Evolutionary conservation across 2,888 invertebrate genomes (phyloP), one percentile per base, ranked within the genome.

Genomic region (Timandra comae): DNA sequence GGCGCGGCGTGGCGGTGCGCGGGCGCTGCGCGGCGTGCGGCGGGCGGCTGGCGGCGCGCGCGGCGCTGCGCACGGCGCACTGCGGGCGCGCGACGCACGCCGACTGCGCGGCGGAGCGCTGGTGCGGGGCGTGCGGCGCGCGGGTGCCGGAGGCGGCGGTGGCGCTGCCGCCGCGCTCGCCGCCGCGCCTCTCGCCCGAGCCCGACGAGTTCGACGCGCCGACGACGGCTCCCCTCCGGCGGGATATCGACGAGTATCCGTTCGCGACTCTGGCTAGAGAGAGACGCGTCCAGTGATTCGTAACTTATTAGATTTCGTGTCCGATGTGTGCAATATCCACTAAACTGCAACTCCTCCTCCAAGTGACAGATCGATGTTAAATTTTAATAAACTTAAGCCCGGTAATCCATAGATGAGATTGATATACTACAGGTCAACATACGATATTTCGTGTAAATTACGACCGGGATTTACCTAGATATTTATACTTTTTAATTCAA

Each of bases 61-160:
- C 33, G 86, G 85, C 19, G 84, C 85, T 29, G 68, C 78, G 63
- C 86, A 86, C 9, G 86, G 85, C 29, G 85, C 74, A 26, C 82
- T 84, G 22, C 78, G 73, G 38, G 76, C 67, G 52, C 82, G 70
- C 62, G n/a, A 32, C 41, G 29, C 79, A 79, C 67, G 59, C 56
- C 21, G 61, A 46, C 28, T 81, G 72, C 63, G 68, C 40, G 41
- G 40, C 49, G 39, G 71, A 59, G 52, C 8, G 46, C 26, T 26
- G 57, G 22, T 80, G 82, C 61, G 66, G 52, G 2, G 35, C 35
- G 44, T 80, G 81, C 65, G 74, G 74, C 1, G 58, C 55, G 4
- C 66, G 68, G 40, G 43, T 45, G 38, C 57, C 63, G 4, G 52
- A 39, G 29, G 19, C 8, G 25, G 44, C 46, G 31, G 40, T 43